Conservation (phyloP, 2,797 vertebrate species). For the Gallinago stenura region DNA sequence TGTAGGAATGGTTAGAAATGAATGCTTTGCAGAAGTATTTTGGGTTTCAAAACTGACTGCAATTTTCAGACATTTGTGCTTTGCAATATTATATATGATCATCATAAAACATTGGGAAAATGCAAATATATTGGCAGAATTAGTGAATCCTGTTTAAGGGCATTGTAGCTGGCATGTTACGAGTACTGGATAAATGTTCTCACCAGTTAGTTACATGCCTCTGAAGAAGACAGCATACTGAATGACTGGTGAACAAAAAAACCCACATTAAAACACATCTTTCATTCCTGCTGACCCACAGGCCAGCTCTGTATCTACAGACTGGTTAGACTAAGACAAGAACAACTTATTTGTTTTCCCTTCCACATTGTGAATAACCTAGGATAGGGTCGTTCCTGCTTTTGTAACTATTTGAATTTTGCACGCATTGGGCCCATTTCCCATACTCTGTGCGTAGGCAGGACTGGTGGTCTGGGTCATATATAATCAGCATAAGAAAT, state of each 20-base stretch:
- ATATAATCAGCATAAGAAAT: neutral
- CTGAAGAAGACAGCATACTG: neutral
- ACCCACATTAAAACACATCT: rapidly evolving
- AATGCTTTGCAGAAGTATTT: neutral
- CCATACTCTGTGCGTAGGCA: neutral
- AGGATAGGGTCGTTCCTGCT: neutral
- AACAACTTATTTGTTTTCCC: neutral
- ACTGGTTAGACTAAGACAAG: neutral
- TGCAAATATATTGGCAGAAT: neutral
- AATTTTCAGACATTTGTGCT: neutral
- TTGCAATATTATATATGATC: neutral
- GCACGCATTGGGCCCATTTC: neutral
- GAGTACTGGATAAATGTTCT: neutral
- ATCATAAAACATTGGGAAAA: neutral
- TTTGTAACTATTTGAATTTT: neutral
- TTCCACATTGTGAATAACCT: neutral
- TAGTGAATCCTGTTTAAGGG: neutral
- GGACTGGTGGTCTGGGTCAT: neutral
- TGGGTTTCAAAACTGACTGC: neutral
- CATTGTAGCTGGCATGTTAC: neutral
- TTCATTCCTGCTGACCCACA: neutral
- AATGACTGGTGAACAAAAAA: neutral
- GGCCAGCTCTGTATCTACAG: neutral
- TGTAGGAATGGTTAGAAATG: neutral
- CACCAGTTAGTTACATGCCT: neutral